These are phyloP conservation scores for Phasia obesa DNA, from an alignment of 2,888 invertebrate genomes.

Conservation along the genomic window DNA sequence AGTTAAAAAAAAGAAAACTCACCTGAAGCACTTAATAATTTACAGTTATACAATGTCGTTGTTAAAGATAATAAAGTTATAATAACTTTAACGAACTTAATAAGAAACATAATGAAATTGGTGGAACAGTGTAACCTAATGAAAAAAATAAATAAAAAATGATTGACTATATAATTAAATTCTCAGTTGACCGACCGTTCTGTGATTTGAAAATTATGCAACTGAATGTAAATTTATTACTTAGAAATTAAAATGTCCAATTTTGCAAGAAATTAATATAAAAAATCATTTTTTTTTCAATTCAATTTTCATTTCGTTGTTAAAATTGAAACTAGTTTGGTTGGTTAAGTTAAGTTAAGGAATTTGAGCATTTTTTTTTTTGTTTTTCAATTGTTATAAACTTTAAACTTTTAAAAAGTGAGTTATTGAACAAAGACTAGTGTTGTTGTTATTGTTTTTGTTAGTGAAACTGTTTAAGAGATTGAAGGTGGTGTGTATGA, in stretches of 20 bases:
- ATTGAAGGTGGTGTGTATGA: not conserved
- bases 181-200: constrained; percentile 16
- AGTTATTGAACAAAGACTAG: constrained; percentile 6
- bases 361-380: not conserved
- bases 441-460: not conserved
- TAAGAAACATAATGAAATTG: constrained; percentile 3
- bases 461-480: not conserved
- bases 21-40: constrained; percentile 49
- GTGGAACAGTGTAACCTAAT: not conserved
- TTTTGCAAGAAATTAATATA: not conserved
- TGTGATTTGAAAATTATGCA: not conserved
- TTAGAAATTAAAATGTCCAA: not conserved
- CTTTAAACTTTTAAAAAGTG: constrained; percentile 10
- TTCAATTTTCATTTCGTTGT: constrained; percentile 19
- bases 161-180: constrained; percentile 3
- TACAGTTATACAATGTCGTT: constrained; percentile 31
- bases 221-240: constrained; percentile 36
- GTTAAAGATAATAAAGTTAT: constrained; percentile 27
- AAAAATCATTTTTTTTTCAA: constrained; percentile 9
- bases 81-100: constrained; percentile 13
- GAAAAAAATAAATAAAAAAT: not conserved
- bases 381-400: not conserved
- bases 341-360: not conserved
- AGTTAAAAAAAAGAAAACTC: constrained; percentile 21
- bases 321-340: constrained; percentile 31